Percentiles rank a stretch among this genome's conserved stretches.
Evolutionary conservation across 2,113 vertebrate genomes (phyloP).

Genomic region (Cynocephalus volans): DNA sequence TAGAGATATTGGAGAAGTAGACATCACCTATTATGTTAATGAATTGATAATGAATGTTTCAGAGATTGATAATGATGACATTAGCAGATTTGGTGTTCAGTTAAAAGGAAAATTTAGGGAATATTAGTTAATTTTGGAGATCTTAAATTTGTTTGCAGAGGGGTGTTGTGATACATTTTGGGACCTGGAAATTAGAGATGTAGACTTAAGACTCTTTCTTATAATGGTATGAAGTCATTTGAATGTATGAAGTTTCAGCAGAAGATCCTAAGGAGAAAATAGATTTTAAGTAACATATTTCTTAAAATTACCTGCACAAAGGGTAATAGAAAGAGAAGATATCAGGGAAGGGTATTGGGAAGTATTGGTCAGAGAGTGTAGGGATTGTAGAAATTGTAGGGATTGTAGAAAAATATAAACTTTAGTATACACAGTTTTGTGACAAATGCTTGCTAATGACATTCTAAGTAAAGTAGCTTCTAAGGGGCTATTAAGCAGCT

Average conservation of each 20-base stretch:
- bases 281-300: not conserved
- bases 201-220: not conserved
- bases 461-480: no score
- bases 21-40: not conserved
- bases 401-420: no score
- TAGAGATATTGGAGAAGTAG: not conserved
- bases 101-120: not conserved
- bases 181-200: not conserved
- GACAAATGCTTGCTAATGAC: no score
- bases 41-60: not conserved
- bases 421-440: no score
- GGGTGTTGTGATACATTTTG: not conserved
- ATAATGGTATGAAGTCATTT: not conserved
- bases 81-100: not conserved
- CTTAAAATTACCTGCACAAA: not conserved
- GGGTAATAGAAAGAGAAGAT: not conserved
- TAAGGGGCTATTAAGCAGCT: no score
- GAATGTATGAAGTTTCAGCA: not conserved
- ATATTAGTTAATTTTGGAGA: not conserved
- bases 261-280: not conserved
- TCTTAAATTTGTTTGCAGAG: not conserved
- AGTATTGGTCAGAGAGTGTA: not conserved
- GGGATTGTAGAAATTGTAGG: no score
- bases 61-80: not conserved
- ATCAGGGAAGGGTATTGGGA: not conserved